Conservation (phyloP, 2,797 vertebrate genomes). For the Cryptoprocta ferox region DNA sequence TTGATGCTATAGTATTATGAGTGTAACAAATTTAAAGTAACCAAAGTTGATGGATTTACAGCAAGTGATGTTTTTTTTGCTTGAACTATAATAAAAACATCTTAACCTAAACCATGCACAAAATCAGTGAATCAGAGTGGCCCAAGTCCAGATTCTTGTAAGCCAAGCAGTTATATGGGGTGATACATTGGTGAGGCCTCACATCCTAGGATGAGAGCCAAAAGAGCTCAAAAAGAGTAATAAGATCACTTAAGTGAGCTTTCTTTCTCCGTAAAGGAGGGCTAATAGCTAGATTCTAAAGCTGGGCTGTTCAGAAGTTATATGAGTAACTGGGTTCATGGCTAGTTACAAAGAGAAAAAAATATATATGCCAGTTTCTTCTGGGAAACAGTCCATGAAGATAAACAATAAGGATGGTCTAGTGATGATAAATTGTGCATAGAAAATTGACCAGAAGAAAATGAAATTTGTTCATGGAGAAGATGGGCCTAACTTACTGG, state of each 20-base stretch:
- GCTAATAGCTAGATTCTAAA: neutral
- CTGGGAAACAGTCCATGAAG: conserved; percentile 45
- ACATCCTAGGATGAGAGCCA: neutral
- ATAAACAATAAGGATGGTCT: conserved; percentile 55
- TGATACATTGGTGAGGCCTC: neutral
- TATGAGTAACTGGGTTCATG: neutral
- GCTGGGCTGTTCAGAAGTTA: neutral
- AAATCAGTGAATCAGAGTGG: conserved; percentile 32
- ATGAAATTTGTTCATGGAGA: neutral
- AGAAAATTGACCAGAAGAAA: conserved; percentile 53
- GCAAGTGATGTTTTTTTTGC: conserved; percentile 29
- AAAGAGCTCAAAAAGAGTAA: neutral
- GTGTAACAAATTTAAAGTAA: conserved; percentile 38
- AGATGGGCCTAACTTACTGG: conserved; percentile 17
- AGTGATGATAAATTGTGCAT: conserved; percentile 51
- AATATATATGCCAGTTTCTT: neutral
- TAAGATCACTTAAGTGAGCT: neutral
- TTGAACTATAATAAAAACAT: conserved; percentile 30
- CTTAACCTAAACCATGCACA: neutral
- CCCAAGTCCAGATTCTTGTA: neutral
- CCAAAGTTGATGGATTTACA: conserved; percentile 36
- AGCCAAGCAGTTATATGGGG: neutral
- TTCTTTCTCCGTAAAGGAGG: neutral
- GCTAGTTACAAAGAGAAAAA: conserved; percentile 14
- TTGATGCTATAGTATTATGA: neutral